Evolutionary conservation across 1,140 invertebrate genomes (phyloP).

Genomic region (Hormaphis cornu): DNA sequence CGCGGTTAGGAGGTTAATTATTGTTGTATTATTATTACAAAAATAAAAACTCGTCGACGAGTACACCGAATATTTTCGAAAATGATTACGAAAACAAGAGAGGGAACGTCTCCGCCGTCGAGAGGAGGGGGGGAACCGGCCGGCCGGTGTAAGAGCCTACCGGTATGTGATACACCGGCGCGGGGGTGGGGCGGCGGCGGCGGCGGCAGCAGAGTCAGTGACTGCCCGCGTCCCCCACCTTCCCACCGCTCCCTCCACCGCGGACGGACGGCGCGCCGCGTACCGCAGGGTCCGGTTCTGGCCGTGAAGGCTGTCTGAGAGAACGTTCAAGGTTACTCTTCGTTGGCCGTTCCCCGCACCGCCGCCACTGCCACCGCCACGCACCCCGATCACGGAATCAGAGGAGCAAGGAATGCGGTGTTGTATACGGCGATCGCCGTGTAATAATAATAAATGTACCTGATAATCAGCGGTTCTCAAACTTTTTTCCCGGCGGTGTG

Average conservation of each 20-base stretch:
- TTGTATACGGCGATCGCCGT: too few species aligned
- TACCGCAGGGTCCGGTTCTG: slow-evolving; percentile 30
- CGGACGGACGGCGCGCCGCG: neutral
- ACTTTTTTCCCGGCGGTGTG: too few species aligned
- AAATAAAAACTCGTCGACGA: too few species aligned
- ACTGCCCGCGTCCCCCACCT: slow-evolving; percentile 6
- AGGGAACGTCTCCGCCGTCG: too few species aligned
- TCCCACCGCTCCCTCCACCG: neutral
- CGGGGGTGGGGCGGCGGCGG: neutral
- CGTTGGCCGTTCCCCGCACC: neutral
- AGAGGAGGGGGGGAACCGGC: too few species aligned
- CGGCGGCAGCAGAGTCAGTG: slow-evolving; percentile 7
- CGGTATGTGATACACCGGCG: neutral
- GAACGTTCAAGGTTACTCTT: slow-evolving; percentile 24
- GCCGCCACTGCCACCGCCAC: neutral
- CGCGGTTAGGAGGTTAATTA: too few species aligned
- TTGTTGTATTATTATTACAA: too few species aligned
- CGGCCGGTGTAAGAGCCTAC: neutral
- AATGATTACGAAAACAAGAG: too few species aligned
- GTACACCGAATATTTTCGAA: too few species aligned
- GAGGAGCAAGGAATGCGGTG: neutral
- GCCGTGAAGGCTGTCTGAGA: slow-evolving; percentile 22
- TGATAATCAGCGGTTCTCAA: too few species aligned
- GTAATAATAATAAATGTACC: too few species aligned
- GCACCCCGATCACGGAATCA: neutral